These are phyloP conservation scores for Riparia riparia DNA, from an alignment of 2,113 vertebrate species.

Conservation along the genomic window DNA sequence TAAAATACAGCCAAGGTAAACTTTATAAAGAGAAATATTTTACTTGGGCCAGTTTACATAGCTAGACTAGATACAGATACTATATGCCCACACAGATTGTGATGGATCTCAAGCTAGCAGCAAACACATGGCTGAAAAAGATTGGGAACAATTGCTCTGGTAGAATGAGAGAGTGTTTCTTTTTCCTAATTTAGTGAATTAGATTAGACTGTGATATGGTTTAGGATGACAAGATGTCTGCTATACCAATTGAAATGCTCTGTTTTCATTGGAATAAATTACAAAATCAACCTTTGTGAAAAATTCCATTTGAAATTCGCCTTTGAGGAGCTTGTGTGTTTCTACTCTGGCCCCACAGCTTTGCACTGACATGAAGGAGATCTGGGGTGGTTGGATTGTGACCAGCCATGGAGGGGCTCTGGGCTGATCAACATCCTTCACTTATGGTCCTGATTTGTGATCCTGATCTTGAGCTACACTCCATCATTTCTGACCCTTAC, in stretches of 20 bases:
- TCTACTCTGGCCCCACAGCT: not conserved
- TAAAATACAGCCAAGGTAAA: not conserved
- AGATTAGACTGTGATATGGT: not conserved
- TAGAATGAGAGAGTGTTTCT: not conserved
- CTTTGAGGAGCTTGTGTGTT: not conserved
- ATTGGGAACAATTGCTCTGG: not conserved
- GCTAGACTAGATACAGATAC: not conserved
- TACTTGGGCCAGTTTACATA: not conserved
- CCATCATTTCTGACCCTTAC: not conserved
- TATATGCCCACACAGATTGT: no score
- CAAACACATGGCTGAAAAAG: not conserved
- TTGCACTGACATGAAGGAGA: not conserved
- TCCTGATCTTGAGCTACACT: not conserved
- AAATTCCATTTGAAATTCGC: not conserved
- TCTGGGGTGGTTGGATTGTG: not conserved
- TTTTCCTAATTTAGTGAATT: not conserved
- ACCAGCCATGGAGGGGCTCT: not conserved
- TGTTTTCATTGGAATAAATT: not conserved
- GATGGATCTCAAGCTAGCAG: not conserved
- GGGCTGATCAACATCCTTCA: not conserved
- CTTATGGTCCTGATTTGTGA: not conserved
- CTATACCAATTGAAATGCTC: not conserved
- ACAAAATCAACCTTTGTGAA: not conserved
- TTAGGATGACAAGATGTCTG: not conserved
- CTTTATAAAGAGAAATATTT: not conserved